Evolutionary conservation across 1,140 invertebrate species (phyloP).

Genomic region (Lucilia cuprina): DNA sequence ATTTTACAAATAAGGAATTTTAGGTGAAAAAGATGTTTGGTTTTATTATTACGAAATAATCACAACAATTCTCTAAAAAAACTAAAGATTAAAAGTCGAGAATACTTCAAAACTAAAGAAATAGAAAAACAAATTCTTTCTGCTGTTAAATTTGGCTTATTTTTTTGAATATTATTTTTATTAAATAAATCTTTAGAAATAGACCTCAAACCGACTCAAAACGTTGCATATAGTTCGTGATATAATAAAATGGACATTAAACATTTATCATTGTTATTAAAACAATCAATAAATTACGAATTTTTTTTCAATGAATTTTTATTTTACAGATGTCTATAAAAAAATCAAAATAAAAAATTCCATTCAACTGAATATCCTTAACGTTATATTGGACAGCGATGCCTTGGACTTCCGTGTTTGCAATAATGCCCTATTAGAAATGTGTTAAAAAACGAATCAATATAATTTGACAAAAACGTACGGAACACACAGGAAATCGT

Average conservation of each 20-base stretch:
- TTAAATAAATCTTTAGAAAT: no score
- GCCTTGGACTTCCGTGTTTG: neutral
- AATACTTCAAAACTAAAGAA: no score
- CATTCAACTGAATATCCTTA: neutral
- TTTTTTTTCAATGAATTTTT: neutral
- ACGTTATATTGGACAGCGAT: neutral
- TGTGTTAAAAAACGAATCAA: neutral
- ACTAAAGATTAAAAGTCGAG: no score
- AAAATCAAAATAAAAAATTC: neutral
- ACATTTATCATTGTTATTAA: neutral
- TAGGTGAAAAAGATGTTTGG: no score
- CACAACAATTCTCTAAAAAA: no score
- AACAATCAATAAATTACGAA: neutral
- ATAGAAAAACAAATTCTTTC: no score
- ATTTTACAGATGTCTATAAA: neutral
- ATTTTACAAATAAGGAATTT: no score
- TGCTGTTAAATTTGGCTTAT: no score
- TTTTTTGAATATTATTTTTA: no score
- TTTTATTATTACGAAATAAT: no score
- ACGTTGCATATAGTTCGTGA: no score
- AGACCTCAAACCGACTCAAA: no score
- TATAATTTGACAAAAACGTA: neutral
- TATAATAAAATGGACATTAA: neutral
- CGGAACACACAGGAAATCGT: slow-evolving; percentile 1
- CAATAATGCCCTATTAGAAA: neutral